Base-by-base conservation (phyloP, 2,113 vertebrate species). In the Phoxinus phoxinus region DNA sequence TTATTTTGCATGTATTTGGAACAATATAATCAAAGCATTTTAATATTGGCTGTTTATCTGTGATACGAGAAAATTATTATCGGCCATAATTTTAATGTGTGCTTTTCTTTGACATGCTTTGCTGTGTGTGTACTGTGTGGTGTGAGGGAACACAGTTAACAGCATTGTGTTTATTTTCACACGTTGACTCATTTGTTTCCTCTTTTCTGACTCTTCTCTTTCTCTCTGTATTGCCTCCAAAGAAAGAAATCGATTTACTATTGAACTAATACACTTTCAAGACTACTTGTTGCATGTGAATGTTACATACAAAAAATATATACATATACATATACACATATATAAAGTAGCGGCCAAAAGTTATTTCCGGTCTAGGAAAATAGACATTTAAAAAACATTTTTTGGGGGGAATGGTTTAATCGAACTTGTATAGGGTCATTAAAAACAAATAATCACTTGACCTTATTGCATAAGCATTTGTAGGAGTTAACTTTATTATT, bases 181-280 rank as follows among this genome's bases (percentile, higher is more conserved):
- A 10, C 27, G 6, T 8, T 30, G 1, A n/a, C 51, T 58, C 30
- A 81, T 46, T 56, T 8, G 23, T 46, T 73, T 73, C 30, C 7
- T 19, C 30, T 69, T 35, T 69, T 37, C 19, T 11, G 9, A 23
- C 19, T 48, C 13, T 51, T 6, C 10, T 63, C 23, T 73, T 81
- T 11, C 10, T 63, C 30, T n/a, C 44, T 3, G 51, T 35, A 3
- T 35, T 35, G 51, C 37, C 11, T 25, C 1, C 0, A 69, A 37
- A 3, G 35, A 23, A 21, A 37, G 19, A 37, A 56, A 56, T 56
- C 7, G 8, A 21, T 8, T 8, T 69, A 21, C 15, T 37, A 21
- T n/a, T n/a, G n/a, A 37, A 69, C 67, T 71, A 71, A 37, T 71
- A 19, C 32, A 23, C 67, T 21, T 69, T 71, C 67, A 71, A 21